Evolutionary conservation across 2,797 vertebrate genomes (phyloP), one percentile per base, ranked within the genome.

Genomic region (Amazona ochrocephala): DNA sequence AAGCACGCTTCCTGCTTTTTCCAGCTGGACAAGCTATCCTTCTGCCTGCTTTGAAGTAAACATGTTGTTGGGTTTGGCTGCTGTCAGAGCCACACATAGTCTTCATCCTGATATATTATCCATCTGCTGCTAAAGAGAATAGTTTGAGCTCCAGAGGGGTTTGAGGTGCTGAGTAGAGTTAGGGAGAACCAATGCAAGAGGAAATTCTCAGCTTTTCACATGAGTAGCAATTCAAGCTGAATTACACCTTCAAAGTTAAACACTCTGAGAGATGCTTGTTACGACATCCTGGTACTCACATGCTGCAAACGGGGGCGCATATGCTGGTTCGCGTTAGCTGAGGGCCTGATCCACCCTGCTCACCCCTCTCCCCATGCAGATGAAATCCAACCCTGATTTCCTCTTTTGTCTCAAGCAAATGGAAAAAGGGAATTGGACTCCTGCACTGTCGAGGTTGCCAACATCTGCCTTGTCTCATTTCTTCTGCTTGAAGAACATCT

Each of bases 11-110:
- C 94, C 93, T 94, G 91, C 60, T 68, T 85, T 94, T 89, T 87
- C 82, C 91, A 94, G 95, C 93, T 96, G 96, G 84, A 93, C 82
- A 85, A 5, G 7, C 44, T 34, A 44, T 80, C 82, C 93, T 84
- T 83, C 87, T 87, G 84, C 79, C 85, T 93, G 85, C 95, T 96
- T 91, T 86, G 93, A 94, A 94, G 79, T 81, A 94, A 95, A 94
- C 37, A 39, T 84, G 74, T 94, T 95, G 91, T 94, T 96, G 85
- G 85, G 58, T 54, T 96, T 95, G 96, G 96, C 96, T 71, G 53
- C 89, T 88, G 45, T 62, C 85, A 53, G 65, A 91, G 75, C 89
- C 91, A 71, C 91, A 83, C 61, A 5, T 45, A 2, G 20, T 77
- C 61, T 58, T 78, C 84, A 75, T 82, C 87, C 62, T 95, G 91